Percentiles rank a stretch among this genome's conserved stretches.
These are phyloP conservation scores for Rattus rattus DNA, from an alignment of 2,113 vertebrate genomes.

Conservation along the genomic window DNA sequence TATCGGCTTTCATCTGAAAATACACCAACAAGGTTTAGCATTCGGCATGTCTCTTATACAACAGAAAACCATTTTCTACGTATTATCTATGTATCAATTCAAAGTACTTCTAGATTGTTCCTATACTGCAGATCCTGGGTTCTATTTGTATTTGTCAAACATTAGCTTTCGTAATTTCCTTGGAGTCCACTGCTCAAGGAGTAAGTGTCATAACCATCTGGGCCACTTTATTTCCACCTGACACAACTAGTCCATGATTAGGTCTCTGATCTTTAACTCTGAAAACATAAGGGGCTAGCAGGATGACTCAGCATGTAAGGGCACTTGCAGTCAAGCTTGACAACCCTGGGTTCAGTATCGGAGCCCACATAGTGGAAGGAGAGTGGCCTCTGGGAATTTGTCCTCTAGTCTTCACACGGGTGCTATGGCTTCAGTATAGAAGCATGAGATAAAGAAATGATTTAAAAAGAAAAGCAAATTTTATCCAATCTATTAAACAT, in stretches of 20 bases:
- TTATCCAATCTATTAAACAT: background rate
- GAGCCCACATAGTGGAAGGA: background rate
- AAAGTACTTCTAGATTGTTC: conserved; percentile 25
- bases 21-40: conserved; percentile 28
- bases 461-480: background rate
- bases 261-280: background rate
- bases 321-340: too few relatives aligned
- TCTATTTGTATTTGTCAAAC: conserved; percentile 9
- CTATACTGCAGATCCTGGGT: background rate
- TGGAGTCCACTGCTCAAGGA: background rate
- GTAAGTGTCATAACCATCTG: background rate
- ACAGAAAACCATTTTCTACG: conserved; percentile 38
- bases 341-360: background rate
- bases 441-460: background rate
- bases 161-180: conserved; percentile 34
- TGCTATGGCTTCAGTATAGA: background rate
- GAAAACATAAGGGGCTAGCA: background rate
- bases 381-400: background rate
- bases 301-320: background rate
- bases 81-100: conserved; percentile 17
- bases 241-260: background rate
- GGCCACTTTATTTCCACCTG: background rate
- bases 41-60: background rate
- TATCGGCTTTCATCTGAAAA: conserved; percentile 63
- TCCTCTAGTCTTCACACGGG: background rate